A percentile compares a stretch with the other conserved stretches of the same genome.
These are phyloP conservation scores for Montipora foliosa DNA, from an alignment of 64 coral and sea anemone species.

Conservation along the genomic window DNA sequence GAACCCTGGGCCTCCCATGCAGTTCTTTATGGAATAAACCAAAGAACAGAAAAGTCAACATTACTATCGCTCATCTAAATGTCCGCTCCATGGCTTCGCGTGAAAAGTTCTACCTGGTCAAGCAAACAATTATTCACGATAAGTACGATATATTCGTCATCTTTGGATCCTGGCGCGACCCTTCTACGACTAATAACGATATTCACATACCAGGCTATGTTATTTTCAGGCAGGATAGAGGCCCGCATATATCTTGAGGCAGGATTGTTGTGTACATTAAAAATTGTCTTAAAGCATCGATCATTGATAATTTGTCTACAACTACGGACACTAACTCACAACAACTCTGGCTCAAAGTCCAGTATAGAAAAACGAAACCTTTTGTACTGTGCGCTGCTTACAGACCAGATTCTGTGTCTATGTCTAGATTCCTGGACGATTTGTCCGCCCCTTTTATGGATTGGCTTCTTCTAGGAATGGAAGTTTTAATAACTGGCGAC, in stretches of 20 bases:
- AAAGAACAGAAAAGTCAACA: conserved; percentile 33
- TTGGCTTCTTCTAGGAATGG: conserved; percentile 35
- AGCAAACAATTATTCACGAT: background rate
- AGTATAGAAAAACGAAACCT: conserved; percentile 47
- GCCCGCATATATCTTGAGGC: conserved; percentile 36
- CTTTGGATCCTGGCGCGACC: background rate
- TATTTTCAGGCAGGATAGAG: background rate
- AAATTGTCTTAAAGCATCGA: conserved; percentile 20
- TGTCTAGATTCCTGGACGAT: conserved; percentile 37
- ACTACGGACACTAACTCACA: conserved; percentile 34
- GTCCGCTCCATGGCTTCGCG: conserved; percentile 4
- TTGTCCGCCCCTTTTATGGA: conserved; percentile 25
- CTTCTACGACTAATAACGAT: background rate
- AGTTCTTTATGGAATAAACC: background rate
- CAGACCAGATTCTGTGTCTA: conserved; percentile 5
- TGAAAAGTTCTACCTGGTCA: conserved; percentile 24
- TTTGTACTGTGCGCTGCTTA: conserved; percentile 54
- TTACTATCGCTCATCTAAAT: conserved; percentile 55
- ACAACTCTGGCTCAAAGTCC: conserved; percentile 61
- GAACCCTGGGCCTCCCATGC: conserved; percentile 25
- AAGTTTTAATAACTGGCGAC: conserved; percentile 35
- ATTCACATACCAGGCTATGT: conserved; percentile 38
- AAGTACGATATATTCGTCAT: conserved; percentile 34
- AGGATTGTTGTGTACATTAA: conserved; percentile 33
- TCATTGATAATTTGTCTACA: conserved; percentile 41